These are phyloP conservation scores for Chionis minor DNA, from an alignment of 2,113 vertebrate genomes.

Conservation along the genomic window DNA sequence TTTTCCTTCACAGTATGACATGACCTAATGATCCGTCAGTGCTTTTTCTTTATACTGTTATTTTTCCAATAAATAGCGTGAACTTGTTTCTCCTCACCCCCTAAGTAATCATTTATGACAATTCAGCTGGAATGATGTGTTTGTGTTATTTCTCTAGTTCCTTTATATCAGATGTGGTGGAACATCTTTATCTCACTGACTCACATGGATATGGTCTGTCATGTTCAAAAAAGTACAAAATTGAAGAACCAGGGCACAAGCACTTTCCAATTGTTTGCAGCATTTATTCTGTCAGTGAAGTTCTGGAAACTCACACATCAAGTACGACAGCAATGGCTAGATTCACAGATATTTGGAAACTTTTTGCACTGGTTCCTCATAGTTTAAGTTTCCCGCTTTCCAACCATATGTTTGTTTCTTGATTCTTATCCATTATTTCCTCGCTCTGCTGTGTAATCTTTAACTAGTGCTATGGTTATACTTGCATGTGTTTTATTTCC, in stretches of 20 bases:
- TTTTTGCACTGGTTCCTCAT: not conserved
- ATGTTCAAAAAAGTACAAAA: not conserved
- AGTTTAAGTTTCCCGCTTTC: not conserved
- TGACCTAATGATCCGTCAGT: not conserved
- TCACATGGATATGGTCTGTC: not conserved
- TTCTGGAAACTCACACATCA: not conserved
- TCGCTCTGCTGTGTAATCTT: not conserved
- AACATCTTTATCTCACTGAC: slow-evolving; percentile 28
- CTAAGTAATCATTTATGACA: not conserved
- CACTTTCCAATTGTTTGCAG: not conserved
- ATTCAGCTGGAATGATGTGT: not conserved
- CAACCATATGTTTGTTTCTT: not conserved
- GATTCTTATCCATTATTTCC: not conserved
- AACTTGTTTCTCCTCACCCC: not conserved
- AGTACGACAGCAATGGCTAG: not conserved
- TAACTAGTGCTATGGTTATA: not conserved
- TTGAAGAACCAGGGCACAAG: not conserved
- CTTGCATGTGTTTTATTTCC: not conserved
- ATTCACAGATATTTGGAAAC: not conserved
- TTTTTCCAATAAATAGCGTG: not conserved
- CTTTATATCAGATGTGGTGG: not conserved
- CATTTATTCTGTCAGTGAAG: not conserved
- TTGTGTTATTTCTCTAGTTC: not conserved
- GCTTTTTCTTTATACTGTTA: not conserved
- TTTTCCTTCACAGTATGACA: slow-evolving; percentile 1